Evolutionary conservation across 2,113 vertebrate species (phyloP), one percentile per base, ranked within the genome.

Genomic region (Typhlomys cinereus): DNA sequence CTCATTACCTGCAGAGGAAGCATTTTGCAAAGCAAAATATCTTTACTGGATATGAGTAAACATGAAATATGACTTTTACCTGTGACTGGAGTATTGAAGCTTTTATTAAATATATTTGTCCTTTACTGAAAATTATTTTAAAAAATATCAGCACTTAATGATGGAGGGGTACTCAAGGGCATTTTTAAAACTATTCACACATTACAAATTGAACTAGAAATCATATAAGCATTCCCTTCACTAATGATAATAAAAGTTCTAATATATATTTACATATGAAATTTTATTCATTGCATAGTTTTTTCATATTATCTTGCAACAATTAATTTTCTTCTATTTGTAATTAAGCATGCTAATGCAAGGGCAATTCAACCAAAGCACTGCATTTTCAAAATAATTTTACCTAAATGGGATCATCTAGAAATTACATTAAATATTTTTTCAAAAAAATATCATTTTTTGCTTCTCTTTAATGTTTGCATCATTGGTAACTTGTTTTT

Each of bases 131-230:
- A 80, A 7, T 48, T 6, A 2, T 54, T 89, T 83, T 15, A 93
- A 85, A 66, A 1, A 50, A 11, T 36, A 78, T 87, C 93, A 92
- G 48, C 36, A 15, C 78, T 86, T 85, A 75, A 59, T 31, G 15
- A 12, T 41, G 3, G 2, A 85, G 4, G 9, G 4, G 74, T 95
- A 54, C 64, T 9, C 2, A 92, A 44, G 31, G 39, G 0, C 2
- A 46, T 23, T 66, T 89, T 92, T 76, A 12, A 76, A 73, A 66
- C 4, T 54, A 7, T 91, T 87, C 13, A 73, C 79, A 92, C 86
- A 54, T 23, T 61, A 8, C 0, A 25, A 66, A 36, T 70, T 81
- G 20, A 50, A 78, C 87, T 79, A 36, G 7, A 1, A 82, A 83
- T 76, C n/a, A n/a, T 54, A 5, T 79, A 88, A 69, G 36, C 69